Percentiles rank a stretch among this genome's conserved stretches.
Evolutionary conservation across 1,140 invertebrate genomes (phyloP).

Genomic region (Helicoverpa zea): DNA sequence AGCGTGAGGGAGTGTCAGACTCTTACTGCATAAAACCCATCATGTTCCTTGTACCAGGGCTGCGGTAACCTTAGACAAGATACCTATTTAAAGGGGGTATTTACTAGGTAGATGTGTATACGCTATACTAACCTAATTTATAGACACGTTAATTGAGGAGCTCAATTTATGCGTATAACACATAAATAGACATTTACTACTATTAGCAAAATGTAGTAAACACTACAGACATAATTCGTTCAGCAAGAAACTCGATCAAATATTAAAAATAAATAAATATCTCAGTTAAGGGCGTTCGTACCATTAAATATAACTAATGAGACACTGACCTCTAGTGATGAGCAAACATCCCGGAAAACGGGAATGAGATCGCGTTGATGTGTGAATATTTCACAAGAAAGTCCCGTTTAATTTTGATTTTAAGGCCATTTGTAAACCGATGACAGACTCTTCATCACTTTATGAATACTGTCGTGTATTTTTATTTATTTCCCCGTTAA

Average conservation of each 20-base stretch:
- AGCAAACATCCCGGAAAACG: conserved; percentile 12
- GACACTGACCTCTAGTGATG: conserved; percentile 3
- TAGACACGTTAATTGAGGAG: too few relatives aligned
- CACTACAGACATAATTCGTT: conserved; percentile 17
- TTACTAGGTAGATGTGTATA: too few relatives aligned
- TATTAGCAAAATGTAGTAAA: not conserved
- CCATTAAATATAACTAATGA: conserved; percentile 32
- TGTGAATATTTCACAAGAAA: not conserved
- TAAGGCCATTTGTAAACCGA: conserved; percentile 8
- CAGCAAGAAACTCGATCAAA: conserved; percentile 20
- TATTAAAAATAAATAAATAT: conserved; percentile 25
- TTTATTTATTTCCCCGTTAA: not conserved
- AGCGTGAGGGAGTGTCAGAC: too few relatives aligned
- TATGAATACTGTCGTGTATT: not conserved
- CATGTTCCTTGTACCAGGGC: too few relatives aligned
- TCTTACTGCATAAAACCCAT: too few relatives aligned
- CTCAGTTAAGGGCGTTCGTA: not conserved
- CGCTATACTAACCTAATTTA: too few relatives aligned
- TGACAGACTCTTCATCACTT: conserved; percentile 5
- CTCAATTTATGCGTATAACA: too few relatives aligned
- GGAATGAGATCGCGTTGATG: conserved; percentile 4
- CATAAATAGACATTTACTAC: too few relatives aligned
- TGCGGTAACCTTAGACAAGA: too few relatives aligned
- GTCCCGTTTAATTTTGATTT: not conserved
- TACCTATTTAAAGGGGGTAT: too few relatives aligned